Base-by-base conservation (phyloP, 2,888 invertebrate species). In the Ctenicera cuprea region DNA sequence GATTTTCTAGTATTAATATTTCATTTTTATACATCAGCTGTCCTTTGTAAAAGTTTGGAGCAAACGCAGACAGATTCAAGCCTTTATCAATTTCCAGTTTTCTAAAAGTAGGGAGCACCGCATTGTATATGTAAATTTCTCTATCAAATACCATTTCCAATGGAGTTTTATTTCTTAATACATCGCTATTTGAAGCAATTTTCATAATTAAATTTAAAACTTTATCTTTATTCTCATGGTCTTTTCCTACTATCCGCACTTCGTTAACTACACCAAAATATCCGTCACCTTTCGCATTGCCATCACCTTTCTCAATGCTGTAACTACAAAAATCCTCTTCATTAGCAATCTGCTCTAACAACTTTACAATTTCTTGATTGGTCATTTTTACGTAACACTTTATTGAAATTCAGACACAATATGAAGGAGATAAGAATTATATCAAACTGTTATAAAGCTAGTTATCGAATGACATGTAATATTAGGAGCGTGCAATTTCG, bases 261-360 rank as follows among this genome's bases (percentile, higher is more conserved):
- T 79, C 80, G 30, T 76, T 71, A 18, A 82, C 76, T 12, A 77
- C 74, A 8, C 81, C 80, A 8, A 81, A 14, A 65, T 80, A 83
- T 20, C 82, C 82, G 61, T 82, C 80, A n/a, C 80, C 78, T 57
- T 78, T 80, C 61, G 68, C 76, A 0, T 76, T 62, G 22, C 70
- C 71, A 18, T 76, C 77, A 5, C 70, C 57, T 54, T 66, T 68
- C 5, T 70, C 37, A 37, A 78, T 68, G 38, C 52, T 41, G 41
- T 69, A 77, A 65, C 74, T 61, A 7, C 3, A 4, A 20, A 71
- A 18, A 41, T 45, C 54, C 26, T 69, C 61, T 30, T 64, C 48
- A 22, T 22, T 37, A 26, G 64, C 71, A 3, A 26, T 26, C 2
- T 26, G 3, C 5, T 26, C 26, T 26, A 26, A 26, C 5, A 26